Percentiles rank a stretch among this genome's conserved stretches.
phyloP scores from a whole-genome alignment of 2,113 vertebrate species.

The Hippocampus zosterae region DNA sequence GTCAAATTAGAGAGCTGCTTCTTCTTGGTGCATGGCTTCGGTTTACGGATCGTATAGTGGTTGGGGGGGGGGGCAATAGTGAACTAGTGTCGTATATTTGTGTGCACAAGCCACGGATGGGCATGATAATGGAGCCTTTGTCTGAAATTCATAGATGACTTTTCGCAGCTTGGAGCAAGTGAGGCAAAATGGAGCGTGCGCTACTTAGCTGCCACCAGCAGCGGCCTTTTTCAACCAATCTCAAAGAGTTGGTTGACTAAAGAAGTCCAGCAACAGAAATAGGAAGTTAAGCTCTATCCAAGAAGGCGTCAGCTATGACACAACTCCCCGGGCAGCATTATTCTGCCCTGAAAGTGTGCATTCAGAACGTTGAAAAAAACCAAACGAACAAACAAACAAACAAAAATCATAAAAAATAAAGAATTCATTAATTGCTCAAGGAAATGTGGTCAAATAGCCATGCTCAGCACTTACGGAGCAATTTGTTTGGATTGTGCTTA shows the following conservation, averaged over 20 bases:
- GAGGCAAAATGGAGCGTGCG: background rate
- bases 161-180: background rate
- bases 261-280: background rate
- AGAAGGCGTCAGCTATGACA: background rate
- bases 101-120: slow-evolving; percentile 24
- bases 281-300: background rate
- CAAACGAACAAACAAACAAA: too few relatives aligned
- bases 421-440: background rate
- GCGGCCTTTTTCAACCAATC: too few relatives aligned
- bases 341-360: background rate
- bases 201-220: background rate
- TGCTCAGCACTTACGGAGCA: slow-evolving; percentile 26
- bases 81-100: slow-evolving; percentile 34
- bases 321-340: background rate
- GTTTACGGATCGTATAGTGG: slow-evolving; percentile 45
- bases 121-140: background rate
- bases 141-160: background rate
- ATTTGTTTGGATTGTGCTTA: slow-evolving; percentile 70
- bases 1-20: slow-evolving; percentile 59
- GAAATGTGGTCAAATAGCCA: background rate
- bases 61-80: background rate
- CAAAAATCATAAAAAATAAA: background rate
- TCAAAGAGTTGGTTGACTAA: background rate
- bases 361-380: background rate
- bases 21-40: slow-evolving; percentile 67